Base-by-base conservation (phyloP, 30 jellyfish, hydroid and myxozoan genomes). In the Rhopilema esculentum region DNA sequence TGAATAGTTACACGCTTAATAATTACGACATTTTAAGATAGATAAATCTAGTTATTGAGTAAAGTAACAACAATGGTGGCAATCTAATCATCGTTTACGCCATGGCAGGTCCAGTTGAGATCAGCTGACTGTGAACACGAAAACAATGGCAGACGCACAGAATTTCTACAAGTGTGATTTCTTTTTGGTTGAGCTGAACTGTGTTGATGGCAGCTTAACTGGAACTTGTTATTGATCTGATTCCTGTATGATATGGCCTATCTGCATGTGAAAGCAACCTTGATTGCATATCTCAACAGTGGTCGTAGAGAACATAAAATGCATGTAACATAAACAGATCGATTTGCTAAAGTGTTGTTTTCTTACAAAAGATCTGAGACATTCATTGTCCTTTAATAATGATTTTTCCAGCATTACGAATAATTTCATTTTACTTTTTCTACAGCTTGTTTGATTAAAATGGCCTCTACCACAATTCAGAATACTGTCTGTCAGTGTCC, bases 1-100 rank as follows among this genome's bases (percentile, higher is more conserved):
- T 71, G 64, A 25, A 31, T 71, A 53, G 77, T 32, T 66, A 66
- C 33, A 32, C 30, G 77, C 77, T 16, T 66, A 28, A 66, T 66
- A 66, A 23, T 23, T 66, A 66, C 77, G 50, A 66, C 57, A 40
- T 40, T 40, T 40, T 40, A 12, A 12, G 57, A 40, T 40, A 12
- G 57, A 40, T 12, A 40, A 40, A 40, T 40, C 57, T 2, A 40
- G 57, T 40, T 40, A 40, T 40, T 40, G 9, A 40, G 57, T 12
- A 40, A 40, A 6, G 57, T 40, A 40, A 40, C 57, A 40, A 40
- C 57, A 40, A 40, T 40, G 12, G 57, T 12, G 57, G 9, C 57
- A 6, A 12, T 40, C 57, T 12, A 12, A 6, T 12, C 6, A 40
- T 40, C 57, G 57, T 40, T 40, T 40, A 40, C 57, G 57, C 57